Base-by-base conservation (phyloP, 2,113 vertebrate genomes). In the Clupea harengus region DNA sequence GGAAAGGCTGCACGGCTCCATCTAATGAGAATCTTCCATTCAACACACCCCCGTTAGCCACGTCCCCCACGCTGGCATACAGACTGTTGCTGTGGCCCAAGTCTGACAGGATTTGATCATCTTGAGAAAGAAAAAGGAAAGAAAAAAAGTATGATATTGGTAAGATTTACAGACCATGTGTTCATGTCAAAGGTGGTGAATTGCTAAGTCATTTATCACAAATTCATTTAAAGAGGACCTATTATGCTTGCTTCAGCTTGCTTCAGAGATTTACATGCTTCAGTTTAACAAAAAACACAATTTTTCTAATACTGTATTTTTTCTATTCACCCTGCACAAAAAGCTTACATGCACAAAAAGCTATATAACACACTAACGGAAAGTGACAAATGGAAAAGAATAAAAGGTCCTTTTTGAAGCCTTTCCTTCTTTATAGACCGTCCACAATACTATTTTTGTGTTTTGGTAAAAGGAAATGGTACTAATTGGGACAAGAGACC, bases 41-140 rank as follows among this genome's bases (percentile, higher is more conserved):
- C 92, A 99, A 93, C 92, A 97, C 94, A 86, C 93, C 96, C 86
- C 95, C 94, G 39, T 93, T 94, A 46, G 96, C 94, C 91, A 96
- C 93, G 32, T 99, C 98, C 1, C 96, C 96, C 52, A 96, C 95
- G 10, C 95, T 96, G 88, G 96, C 94, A n/a, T 97, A 99, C 78
- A 98, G 96, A 88, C 97, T 93, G 87, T 96, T 97, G 91, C 94
- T 91, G 91, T 97, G 98, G 91, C 98, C 94, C 18, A 99, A 96
- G 89, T 99, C 98, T 7, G 98, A 97, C 92, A 99, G 96, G 90
- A 99, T 98, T 92, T 99, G 98, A 83, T 99, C 98, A 57, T 99
- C 98, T 99, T 90, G 13, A 90, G 80, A 90, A 88, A 44, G 8
- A 89, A 50, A 64, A 81, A 5, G 3, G 5, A 82, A 11, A 17